Conservation (phyloP, 2,888 invertebrate genomes). For the Xestoiulus laeticollis region DNA sequence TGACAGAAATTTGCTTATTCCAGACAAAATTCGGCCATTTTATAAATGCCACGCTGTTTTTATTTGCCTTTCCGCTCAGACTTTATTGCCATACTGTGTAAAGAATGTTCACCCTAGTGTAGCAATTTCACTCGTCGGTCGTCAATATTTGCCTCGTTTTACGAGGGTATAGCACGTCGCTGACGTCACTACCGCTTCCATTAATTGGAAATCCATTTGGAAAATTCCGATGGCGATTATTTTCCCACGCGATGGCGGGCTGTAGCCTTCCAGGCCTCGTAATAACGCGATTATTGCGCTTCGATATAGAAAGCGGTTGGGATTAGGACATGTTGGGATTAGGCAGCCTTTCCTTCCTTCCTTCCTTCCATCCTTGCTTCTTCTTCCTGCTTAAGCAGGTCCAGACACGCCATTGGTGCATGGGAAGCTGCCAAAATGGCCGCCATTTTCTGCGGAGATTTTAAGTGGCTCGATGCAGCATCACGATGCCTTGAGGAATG, state of each 20-base stretch:
- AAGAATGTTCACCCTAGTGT: constrained; percentile 4
- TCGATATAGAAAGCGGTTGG: not conserved
- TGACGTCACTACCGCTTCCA: constrained; percentile 10
- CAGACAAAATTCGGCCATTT: not conserved
- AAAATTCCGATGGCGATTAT: not conserved
- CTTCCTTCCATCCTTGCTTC: no score
- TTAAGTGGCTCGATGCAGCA: not conserved
- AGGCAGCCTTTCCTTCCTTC: no score
- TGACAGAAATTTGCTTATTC: not conserved
- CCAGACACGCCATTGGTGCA: not conserved
- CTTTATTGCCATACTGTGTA: not conserved
- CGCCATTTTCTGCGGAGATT: not conserved
- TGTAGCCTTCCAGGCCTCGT: not conserved
- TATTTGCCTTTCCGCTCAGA: constrained; percentile 12
- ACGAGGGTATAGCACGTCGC: not conserved
- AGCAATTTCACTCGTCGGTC: not conserved
- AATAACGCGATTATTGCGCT: not conserved
- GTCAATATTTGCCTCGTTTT: constrained; percentile 7
- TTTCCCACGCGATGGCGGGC: not conserved
- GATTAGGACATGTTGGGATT: constrained; percentile 2
- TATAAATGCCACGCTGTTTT: not conserved
- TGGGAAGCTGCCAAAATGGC: not conserved
- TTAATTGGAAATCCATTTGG: constrained; percentile 13
- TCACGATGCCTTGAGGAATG: not conserved
- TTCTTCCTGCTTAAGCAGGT: not conserved